Base-by-base conservation (phyloP, 2,113 vertebrate genomes). In the Aviceda subcristata region DNA sequence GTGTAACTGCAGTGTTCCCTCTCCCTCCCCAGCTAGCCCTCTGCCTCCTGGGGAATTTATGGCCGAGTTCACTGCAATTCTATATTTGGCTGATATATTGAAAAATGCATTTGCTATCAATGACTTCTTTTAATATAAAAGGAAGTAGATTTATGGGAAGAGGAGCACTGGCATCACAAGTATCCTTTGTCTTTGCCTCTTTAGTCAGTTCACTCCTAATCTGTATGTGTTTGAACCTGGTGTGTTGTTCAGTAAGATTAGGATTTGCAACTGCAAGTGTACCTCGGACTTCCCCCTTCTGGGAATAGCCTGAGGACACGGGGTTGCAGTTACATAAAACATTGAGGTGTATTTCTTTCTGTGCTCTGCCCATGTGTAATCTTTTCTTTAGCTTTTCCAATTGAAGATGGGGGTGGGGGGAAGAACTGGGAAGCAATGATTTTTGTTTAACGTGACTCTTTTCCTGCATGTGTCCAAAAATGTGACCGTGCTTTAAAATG, bases 21-120 rank as follows among this genome's bases (percentile, higher is more conserved):
- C 48, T 22, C 36, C 41, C 77, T 68, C 53, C 88, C 67, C 63
- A n/a, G 83, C 69, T 89, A 60, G 59, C 91, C 86, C 83, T 74
- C 96, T 96, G 80, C 57, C 86, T 96, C 95, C 79, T 30, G 88
- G 64, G 77, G 95, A 57, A 90, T 92, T 96, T 30, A 74, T 94
- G 78, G 56, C 63, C 51, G 67, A 93, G 79, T 75, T 92, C 86
- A 51, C 68, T 43, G 50, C 22, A 5, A 15, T 56, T 86, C 90
- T 96, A 2, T 77, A 60, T 96, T 95, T 95, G 88, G 80, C 60
- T 94, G 88, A 92, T 93, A 38, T 27, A 80, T 73, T 92, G 96
- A 96, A 89, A 97, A 97, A 73, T 64, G 56, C 74, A 20, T 83
- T 94, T 90, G 66, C 92, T 97, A 59, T 89, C 91, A 68, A 41